Percentiles rank a stretch among this genome's conserved stretches.
Conservation (phyloP, 2,113 vertebrate species). For the Hystrix brachyura region DNA sequence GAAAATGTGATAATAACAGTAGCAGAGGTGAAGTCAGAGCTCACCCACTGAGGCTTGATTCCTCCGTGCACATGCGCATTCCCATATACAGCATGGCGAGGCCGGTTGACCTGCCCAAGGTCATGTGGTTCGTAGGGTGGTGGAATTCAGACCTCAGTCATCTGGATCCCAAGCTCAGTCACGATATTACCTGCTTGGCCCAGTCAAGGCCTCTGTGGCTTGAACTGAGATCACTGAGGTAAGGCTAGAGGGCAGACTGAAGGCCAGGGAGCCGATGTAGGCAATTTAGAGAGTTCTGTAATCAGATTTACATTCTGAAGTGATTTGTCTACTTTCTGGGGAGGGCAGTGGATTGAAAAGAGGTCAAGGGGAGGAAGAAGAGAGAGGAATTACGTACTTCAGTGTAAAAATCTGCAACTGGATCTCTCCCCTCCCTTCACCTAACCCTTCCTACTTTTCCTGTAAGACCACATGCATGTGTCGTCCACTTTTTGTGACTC, state of each 20-base stretch:
- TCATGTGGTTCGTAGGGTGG: neutral
- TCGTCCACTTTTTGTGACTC: neutral
- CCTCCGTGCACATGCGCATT: rapidly evolving
- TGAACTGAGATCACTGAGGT: neutral
- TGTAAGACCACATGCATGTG: neutral
- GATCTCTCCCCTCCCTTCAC: neutral
- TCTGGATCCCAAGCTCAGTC: neutral
- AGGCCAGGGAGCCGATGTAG: neutral
- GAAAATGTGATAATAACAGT: rapidly evolving
- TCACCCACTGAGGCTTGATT: neutral
- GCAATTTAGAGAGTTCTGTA: neutral
- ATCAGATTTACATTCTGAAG: neutral
- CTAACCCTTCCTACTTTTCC: neutral
- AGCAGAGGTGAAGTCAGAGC: no score
- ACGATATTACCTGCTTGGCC: neutral
- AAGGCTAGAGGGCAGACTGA: neutral
- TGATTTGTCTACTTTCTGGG: neutral
- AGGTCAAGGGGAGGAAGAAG: neutral
- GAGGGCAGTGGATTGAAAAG: neutral
- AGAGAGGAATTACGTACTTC: neutral
- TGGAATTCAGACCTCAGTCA: neutral
- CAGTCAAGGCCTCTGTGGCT: neutral
- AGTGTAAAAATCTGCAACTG: neutral
- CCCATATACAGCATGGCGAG: neutral
- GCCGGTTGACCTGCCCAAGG: rapidly evolving